Conservation (phyloP, 2,888 invertebrate species). For the Macroteleia sp. region DNA sequence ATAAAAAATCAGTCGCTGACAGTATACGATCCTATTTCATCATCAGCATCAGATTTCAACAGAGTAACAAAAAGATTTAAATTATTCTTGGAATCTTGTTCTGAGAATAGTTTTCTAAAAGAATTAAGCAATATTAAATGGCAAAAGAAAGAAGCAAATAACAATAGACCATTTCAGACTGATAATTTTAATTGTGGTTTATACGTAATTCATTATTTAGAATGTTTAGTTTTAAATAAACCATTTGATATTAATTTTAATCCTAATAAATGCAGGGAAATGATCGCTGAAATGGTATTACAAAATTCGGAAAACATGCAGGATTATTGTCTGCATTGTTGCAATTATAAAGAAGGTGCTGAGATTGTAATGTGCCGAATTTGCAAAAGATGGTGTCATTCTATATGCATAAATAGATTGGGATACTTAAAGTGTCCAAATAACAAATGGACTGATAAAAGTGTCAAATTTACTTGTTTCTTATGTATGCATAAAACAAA, state of each 20-base stretch:
- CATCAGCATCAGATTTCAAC: too few species aligned
- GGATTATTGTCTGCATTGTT: conserved; percentile 16
- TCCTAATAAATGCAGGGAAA: not conserved
- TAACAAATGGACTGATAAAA: not conserved
- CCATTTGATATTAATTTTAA: not conserved
- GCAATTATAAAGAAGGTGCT: not conserved
- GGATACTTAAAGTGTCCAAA: not conserved
- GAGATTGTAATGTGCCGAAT: conserved; percentile 1
- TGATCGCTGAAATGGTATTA: conserved; percentile 2
- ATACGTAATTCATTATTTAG: conserved; percentile 3
- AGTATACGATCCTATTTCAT: too few species aligned
- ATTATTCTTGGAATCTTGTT: too few species aligned
- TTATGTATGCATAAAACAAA: not conserved
- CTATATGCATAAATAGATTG: not conserved
- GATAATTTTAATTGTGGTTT: conserved; percentile 10
- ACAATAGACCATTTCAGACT: conserved; percentile 10
- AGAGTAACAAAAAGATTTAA: too few species aligned
- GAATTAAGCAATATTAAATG: too few species aligned
- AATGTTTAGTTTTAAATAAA: conserved; percentile 12
- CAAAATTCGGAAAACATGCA: conserved; percentile 6
- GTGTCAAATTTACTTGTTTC: not conserved
- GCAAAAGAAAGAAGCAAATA: too few species aligned
- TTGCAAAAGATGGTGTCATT: conserved; percentile 14
- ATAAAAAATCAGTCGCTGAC: too few species aligned
- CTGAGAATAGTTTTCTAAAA: too few species aligned